A percentile compares a stretch with the other conserved stretches of the same genome.
Conservation (phyloP, 1,140 invertebrate species). For the Samia ricini region DNA sequence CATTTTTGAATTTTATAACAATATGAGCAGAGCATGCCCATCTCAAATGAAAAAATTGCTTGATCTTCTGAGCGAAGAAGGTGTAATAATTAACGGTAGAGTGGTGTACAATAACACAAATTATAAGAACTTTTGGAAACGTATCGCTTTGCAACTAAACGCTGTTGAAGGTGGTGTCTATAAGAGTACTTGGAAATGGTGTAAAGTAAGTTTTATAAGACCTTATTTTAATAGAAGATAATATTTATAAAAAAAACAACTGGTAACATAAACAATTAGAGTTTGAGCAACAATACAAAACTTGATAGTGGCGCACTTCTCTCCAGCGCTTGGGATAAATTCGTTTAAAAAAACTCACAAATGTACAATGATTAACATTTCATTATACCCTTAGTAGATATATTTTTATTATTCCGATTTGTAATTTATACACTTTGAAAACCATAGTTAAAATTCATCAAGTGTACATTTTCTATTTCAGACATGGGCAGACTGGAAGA, state of each 20-base stretch:
- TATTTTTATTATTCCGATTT: too few relatives aligned
- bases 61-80: conserved; percentile 37
- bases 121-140: conserved; percentile 36
- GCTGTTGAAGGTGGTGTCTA: conserved; percentile 35
- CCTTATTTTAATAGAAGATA: background rate
- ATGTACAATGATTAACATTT: too few relatives aligned
- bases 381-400: too few relatives aligned
- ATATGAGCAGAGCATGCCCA: conserved; percentile 29
- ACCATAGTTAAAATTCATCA: background rate
- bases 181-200: conserved; percentile 45
- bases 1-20: background rate
- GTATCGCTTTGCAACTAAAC: conserved; percentile 32
- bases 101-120: conserved; percentile 34
- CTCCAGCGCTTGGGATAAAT: too few relatives aligned
- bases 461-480: conserved; percentile 15
- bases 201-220: conserved; percentile 27
- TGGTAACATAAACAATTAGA: background rate
- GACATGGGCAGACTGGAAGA: conserved; percentile 48
- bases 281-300: too few relatives aligned
- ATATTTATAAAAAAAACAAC: background rate
- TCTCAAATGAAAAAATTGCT: conserved; percentile 38
- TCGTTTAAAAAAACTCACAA: too few relatives aligned
- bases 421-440: too few relatives aligned
- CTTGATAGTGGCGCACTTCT: too few relatives aligned
- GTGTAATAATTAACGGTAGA: conserved; percentile 32